phyloP scores from a whole-genome alignment of 2,113 vertebrate species.

The Siphamia tubifer region DNA sequence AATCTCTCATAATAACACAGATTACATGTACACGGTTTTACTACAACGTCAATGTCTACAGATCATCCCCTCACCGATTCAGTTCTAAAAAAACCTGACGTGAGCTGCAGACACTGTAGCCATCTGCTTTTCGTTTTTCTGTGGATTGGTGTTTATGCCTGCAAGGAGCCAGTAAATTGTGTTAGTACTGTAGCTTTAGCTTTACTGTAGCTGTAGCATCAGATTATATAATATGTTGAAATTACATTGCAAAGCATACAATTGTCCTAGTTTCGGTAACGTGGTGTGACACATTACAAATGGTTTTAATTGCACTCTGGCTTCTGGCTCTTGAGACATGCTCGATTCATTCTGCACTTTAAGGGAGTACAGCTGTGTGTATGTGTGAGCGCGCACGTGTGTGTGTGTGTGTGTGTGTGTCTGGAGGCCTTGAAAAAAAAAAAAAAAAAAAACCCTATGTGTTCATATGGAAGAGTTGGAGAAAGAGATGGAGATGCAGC shows the following conservation, averaged over 20 bases:
- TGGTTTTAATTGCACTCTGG: constrained; percentile 69
- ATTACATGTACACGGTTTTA: constrained; percentile 25
- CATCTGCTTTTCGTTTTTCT: constrained; percentile 20
- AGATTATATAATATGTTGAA: constrained; percentile 69
- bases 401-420: neutral
- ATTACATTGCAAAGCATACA: constrained; percentile 62
- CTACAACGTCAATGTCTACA: neutral
- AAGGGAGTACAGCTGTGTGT: neutral
- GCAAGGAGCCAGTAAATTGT: constrained; percentile 38
- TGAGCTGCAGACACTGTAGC: neutral
- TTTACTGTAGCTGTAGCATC: constrained; percentile 50
- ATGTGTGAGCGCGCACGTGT: neutral
- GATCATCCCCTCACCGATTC: constrained; percentile 26
- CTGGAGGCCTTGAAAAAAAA: constrained; percentile 10
- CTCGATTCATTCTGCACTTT: constrained; percentile 40
- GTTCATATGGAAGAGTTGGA: constrained; percentile 41
- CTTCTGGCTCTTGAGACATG: constrained; percentile 57
- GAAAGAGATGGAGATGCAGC: constrained; percentile 51
- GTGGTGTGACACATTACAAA: constrained; percentile 70
- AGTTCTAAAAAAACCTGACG: neutral
- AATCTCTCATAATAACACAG: constrained; percentile 25
- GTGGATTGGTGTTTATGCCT: constrained; percentile 34
- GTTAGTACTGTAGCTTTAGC: constrained; percentile 48
- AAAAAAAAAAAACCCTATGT: too few relatives aligned
- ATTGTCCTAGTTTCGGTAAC: constrained; percentile 68